Evolutionary conservation across 2,113 vertebrate genomes (phyloP).

Genomic region (Apteryx owenii): DNA sequence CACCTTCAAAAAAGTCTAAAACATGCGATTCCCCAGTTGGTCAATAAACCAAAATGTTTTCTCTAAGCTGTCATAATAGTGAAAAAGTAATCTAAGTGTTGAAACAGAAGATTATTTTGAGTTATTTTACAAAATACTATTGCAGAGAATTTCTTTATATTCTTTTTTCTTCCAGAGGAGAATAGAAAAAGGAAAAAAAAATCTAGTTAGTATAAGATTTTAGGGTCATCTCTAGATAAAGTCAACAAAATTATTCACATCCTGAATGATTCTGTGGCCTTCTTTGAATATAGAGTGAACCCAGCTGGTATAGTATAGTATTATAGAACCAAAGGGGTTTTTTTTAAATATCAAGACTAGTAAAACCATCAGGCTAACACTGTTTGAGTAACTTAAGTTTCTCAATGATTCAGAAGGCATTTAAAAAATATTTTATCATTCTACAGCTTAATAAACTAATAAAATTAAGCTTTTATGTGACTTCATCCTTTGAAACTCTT

Average conservation of each 20-base stretch:
- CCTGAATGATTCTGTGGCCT: constrained; percentile 3
- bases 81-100: constrained; percentile 19
- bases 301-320: not conserved
- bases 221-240: constrained; percentile 17
- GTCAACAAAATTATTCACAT: constrained; percentile 3
- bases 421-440: constrained; percentile 56
- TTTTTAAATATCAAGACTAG: not conserved
- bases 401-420: constrained; percentile 4
- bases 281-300: constrained; percentile 30
- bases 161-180: not conserved
- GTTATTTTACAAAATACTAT: constrained; percentile 4
- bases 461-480: constrained; percentile 52
- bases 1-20: not conserved
- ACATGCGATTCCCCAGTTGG: not conserved
- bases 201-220: not conserved
- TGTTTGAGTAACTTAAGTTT: constrained; percentile 7
- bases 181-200: not conserved
- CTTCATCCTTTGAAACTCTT: constrained; percentile 35
- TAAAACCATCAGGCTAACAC: constrained; percentile 36
- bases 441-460: constrained; percentile 50
- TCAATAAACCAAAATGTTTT: not conserved
- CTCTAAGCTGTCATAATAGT: not conserved
- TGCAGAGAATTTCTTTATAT: not conserved
- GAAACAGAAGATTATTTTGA: not conserved
- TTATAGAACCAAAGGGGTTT: constrained; percentile 1